Base-by-base conservation (phyloP, 2,888 invertebrate genomes). In the Cactoblastis cactorum region DNA sequence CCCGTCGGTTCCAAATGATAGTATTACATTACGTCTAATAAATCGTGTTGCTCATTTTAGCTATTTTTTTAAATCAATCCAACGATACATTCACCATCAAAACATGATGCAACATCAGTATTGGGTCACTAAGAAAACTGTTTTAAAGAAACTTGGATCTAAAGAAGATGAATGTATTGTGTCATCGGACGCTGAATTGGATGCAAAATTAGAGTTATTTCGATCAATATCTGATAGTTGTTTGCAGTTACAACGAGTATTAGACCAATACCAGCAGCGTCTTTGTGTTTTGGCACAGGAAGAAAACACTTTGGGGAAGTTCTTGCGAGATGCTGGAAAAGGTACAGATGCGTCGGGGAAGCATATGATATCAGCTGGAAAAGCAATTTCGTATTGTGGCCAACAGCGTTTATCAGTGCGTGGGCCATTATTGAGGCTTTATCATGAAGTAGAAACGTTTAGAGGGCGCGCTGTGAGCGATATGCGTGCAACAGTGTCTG, bases 81-180 rank as follows among this genome's bases (percentile, higher is more conserved):
- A 28, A 28, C 28, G 1, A 9, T 4, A 22, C 3, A 28, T 9
- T 28, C 28, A 28, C 1, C 28, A 1, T 5, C 8, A 28, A 43
- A 43, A 28, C 14, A 88, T 88, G 85, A 94, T 98, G 94, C 97
- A 97, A 80, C 97, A 98, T 83, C 97, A 98, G 65, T 99, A 97
- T 84, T 99, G 98, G 98, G 95, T 98, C 51, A 98, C 99, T 5
- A 99, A 98, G 79, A 98, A 98, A 84, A 95, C 96, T 52, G 95
- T 99, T 41, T 93, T 97, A 61, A 92, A 96, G 70, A 98, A 97
- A 88, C 90, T 99, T 46, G 98, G 98, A 28, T 95, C 96, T 66
- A 98, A 98, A 89, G 98, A 99, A 88, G 99, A 99, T 79, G 98
- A 98, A 62, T 97, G 97, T 87, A 94, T 99, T 59, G 94, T 98